Evolutionary conservation across 2,113 vertebrate species (phyloP).

Genomic region (Trichomycterus rosablanca): DNA sequence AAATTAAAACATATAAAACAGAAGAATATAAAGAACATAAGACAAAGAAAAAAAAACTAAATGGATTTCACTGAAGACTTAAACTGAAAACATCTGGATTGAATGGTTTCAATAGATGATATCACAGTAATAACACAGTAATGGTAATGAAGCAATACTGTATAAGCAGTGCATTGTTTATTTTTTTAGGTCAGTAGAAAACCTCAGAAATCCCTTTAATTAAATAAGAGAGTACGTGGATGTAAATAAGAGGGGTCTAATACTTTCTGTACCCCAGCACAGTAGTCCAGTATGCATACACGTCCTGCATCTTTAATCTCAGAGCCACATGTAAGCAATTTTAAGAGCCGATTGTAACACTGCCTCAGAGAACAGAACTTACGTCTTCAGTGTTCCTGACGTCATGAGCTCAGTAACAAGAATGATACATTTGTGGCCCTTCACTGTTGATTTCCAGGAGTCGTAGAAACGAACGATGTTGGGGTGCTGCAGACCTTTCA

Average conservation of each 20-base stretch:
- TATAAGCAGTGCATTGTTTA: too few species aligned
- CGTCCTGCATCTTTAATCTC: too few species aligned
- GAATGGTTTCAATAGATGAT: too few species aligned
- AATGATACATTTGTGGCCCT: constrained; percentile 83
- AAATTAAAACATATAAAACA: too few species aligned
- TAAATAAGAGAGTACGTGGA: background rate
- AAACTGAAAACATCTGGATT: too few species aligned
- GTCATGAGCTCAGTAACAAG: constrained; percentile 96
- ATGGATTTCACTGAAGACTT: too few species aligned
- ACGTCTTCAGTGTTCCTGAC: constrained; percentile 93
- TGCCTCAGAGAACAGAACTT: constrained; percentile 51
- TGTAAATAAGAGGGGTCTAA: background rate
- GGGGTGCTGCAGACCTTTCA: constrained; percentile 90
- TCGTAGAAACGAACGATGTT: constrained; percentile 96
- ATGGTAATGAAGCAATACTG: too few species aligned
- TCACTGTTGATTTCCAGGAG: constrained; percentile 85
- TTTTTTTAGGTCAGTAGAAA: too few species aligned
- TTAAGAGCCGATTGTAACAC: background rate
- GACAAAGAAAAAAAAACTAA: too few species aligned
- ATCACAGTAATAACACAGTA: too few species aligned
- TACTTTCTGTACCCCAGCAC: background rate
- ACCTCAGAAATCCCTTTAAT: too few species aligned
- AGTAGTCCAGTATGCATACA: background rate
- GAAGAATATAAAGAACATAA: too few species aligned
- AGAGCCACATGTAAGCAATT: constrained; percentile 16